Percentiles rank a stretch among this genome's conserved stretches.
These are phyloP conservation scores for Drosophila helvetica DNA, from an alignment of 2,888 invertebrate genomes.

Conservation along the genomic window DNA sequence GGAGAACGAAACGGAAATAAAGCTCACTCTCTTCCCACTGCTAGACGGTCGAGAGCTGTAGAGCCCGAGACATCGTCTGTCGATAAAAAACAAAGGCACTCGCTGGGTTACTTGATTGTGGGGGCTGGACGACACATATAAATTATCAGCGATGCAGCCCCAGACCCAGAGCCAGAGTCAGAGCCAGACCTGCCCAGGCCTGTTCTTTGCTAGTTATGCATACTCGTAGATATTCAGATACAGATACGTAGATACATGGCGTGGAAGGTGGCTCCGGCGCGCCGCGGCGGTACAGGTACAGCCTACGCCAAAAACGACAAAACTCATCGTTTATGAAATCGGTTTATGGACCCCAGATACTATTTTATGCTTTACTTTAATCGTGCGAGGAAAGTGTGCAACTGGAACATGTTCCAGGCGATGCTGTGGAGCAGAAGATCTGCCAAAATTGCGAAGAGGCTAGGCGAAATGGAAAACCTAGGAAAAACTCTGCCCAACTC, in stretches of 20 bases:
- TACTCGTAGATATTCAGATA: conserved; percentile 32
- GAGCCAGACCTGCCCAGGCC: conserved; percentile 5
- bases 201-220: conserved; percentile 35
- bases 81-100: conserved; percentile 60
- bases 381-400: conserved; percentile 32
- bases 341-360: conserved; percentile 35
- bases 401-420: conserved; percentile 14
- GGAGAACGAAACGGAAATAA: conserved; percentile 68
- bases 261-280: conserved; percentile 21
- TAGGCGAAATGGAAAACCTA: too few relatives aligned
- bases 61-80: conserved; percentile 38
- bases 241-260: conserved; percentile 21
- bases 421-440: neutral
- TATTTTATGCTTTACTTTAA: conserved; percentile 32
- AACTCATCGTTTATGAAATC: conserved; percentile 58
- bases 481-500: too few relatives aligned
- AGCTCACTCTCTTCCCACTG: conserved; percentile 39
- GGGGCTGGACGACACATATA: conserved; percentile 79
- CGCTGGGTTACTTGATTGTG: conserved; percentile 68
- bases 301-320: conserved; percentile 35
- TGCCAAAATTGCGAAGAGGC: neutral
- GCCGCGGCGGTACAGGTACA: conserved; percentile 24
- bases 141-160: conserved; percentile 66
- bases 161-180: conserved; percentile 21
- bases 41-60: neutral